Evolutionary conservation across 2,797 vertebrate species (phyloP).

Genomic region (Pogonophryne albipinna): DNA sequence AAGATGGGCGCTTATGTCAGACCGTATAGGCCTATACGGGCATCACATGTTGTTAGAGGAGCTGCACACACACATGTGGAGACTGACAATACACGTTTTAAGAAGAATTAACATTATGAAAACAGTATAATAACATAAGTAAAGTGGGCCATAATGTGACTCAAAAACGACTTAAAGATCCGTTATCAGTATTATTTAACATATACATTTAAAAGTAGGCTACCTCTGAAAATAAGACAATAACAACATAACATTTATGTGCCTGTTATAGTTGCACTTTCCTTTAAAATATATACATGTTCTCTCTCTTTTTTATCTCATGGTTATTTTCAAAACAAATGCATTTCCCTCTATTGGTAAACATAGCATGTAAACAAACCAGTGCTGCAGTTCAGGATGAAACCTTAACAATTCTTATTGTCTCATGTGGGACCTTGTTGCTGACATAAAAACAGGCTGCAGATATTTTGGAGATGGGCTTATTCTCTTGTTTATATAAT

Average conservation of each 20-base stretch:
- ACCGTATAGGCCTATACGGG: constrained; percentile 50
- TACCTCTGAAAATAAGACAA: background rate
- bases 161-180: background rate
- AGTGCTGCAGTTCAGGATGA: background rate
- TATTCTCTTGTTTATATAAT: background rate
- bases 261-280: background rate
- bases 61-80: constrained; percentile 55
- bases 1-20: constrained; percentile 41
- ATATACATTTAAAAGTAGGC: background rate
- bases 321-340: background rate
- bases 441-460: background rate
- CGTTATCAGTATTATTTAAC: background rate
- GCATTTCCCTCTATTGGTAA: background rate
- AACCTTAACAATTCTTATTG: background rate
- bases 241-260: background rate
- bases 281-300: background rate
- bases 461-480: background rate
- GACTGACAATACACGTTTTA: constrained; percentile 4
- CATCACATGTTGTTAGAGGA: constrained; percentile 56
- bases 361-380: constrained; percentile 28
- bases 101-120: background rate
- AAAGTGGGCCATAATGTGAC: background rate
- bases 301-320: background rate
- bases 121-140: background rate
- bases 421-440: background rate